Evolutionary conservation across 2,113 vertebrate species (phyloP).

Genomic region (Cinclus cinclus): DNA sequence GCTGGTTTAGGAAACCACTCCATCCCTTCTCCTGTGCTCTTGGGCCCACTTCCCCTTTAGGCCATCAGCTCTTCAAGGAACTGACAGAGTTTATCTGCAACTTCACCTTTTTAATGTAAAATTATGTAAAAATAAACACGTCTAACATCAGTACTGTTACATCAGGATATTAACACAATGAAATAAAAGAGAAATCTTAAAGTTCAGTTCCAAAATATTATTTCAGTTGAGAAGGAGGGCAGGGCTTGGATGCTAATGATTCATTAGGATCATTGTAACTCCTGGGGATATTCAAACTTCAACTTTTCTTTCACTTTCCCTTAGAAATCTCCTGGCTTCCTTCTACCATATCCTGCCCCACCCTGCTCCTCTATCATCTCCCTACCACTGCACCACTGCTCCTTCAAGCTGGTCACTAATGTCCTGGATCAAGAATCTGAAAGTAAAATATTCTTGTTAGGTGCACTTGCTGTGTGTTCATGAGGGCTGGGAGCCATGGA

Average conservation of each 20-base stretch:
- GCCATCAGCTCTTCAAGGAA: not conserved
- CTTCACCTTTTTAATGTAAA: not conserved
- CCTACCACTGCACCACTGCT: too few relatives aligned
- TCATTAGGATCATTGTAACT: not conserved
- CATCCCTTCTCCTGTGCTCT: not conserved
- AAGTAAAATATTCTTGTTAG: not conserved
- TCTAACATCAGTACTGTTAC: not conserved
- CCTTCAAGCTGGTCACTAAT: not conserved
- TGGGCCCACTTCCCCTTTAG: not conserved
- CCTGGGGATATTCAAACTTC: not conserved
- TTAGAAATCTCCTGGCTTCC: not conserved
- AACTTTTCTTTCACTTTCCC: not conserved
- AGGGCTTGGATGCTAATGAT: accelerated
- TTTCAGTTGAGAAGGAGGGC: too few relatives aligned
- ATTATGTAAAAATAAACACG: not conserved
- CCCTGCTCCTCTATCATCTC: not conserved
- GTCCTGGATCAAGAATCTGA: not conserved
- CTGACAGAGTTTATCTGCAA: not conserved
- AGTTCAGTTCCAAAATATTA: not conserved
- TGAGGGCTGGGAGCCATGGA: not conserved
- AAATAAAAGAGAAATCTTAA: not conserved
- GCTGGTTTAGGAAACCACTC: not conserved
- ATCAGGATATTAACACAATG: not conserved
- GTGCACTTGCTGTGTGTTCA: not conserved
- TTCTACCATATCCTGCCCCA: not conserved